Base-by-base conservation (phyloP, 2,888 invertebrate species). In the Formica aserva region DNA sequence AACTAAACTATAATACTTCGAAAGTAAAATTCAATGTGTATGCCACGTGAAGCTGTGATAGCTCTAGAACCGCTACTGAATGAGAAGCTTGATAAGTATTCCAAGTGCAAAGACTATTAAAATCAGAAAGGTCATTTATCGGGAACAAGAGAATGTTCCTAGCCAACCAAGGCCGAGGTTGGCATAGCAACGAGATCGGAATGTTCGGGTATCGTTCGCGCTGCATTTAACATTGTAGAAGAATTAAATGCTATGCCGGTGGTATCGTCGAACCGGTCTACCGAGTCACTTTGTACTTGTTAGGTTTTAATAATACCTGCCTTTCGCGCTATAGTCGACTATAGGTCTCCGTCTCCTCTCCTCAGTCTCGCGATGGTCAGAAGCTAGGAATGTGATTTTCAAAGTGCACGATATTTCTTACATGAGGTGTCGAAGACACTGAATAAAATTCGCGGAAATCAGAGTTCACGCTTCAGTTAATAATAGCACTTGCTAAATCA, bases 271-370 rank as follows among this genome's bases (percentile, higher is more conserved):
- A 90, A 90, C 90, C 90, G 90, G 90, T 90, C 90, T 87, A 88
- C 90, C 89, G 75, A 89, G 82, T 90, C 90, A 86, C 88, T 90
- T 90, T 90, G 91, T 90, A 89, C 91, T 90, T 90, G 90, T 90
- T 90, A 90, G 90, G 91, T 90, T 90, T 90, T 90, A 90, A 90
- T 90, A 90, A 90, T 90, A 90, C 90, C 89, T 90, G 89, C 86
- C 75, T 86, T 62, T 80, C 78, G 78, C 78, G 78, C 78, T 60
- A 55, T 57, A 71, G 71, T 71, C 85, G 82, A 76, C 89, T 72
- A 87, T 80, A 66, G 85, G 83, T 82, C 85, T 82, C 83, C 83
- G 84, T 83, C 74, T 89, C 71, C 82, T 80, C 77, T 57, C 32
- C 32, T 80, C 74, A 80, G 78, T 80, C 60, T 72, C 74, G 78